Evolutionary conservation across 2,797 vertebrate species (phyloP).

Genomic region (Limosa lapponica): DNA sequence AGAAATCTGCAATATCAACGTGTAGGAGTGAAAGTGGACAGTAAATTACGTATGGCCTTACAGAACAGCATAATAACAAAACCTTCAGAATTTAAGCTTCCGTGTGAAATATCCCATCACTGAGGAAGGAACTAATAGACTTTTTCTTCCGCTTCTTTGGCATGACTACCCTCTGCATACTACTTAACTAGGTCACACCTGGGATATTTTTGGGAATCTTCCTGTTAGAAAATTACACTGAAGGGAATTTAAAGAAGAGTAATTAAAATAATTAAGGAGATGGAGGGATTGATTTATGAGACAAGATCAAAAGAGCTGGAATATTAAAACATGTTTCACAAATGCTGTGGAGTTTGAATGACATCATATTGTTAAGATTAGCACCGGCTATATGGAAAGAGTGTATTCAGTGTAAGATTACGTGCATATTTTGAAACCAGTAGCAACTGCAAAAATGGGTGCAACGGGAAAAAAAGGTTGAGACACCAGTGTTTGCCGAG

Average conservation of each 20-base stretch:
- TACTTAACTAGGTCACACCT: conserved; percentile 45
- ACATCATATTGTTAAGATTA: conserved; percentile 54
- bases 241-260: conserved; percentile 46
- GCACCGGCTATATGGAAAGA: background rate
- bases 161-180: background rate
- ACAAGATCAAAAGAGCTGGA: conserved; percentile 58
- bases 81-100: background rate
- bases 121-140: background rate
- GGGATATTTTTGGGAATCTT: conserved; percentile 56
- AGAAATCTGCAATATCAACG: background rate
- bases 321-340: conserved; percentile 62
- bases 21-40: background rate
- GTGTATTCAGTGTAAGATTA: conserved; percentile 14
- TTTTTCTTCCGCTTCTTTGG: conserved; percentile 18
- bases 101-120: fast-evolving
- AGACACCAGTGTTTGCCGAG: fast-evolving
- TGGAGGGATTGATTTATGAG: conserved; percentile 59
- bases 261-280: conserved; percentile 72
- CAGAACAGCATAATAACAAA: background rate
- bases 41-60: background rate
- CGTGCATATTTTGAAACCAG: background rate
- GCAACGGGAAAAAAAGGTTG: background rate
- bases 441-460: background rate
- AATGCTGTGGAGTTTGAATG: conserved; percentile 33
- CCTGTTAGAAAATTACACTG: conserved; percentile 46